These are phyloP conservation scores for Anastatus disparis DNA, from an alignment of 1,140 invertebrate genomes.

Conservation along the genomic window DNA sequence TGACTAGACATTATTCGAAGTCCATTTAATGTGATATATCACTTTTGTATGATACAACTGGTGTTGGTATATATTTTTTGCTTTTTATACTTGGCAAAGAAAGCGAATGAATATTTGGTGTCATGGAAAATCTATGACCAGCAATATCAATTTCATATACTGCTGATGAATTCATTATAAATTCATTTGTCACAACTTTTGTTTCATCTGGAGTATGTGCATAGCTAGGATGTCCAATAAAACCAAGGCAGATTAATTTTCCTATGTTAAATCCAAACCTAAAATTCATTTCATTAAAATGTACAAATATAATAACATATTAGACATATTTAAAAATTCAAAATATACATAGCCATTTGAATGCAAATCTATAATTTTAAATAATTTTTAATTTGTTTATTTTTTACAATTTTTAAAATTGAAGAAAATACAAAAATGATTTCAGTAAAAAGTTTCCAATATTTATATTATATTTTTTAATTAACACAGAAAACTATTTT, in stretches of 20 bases:
- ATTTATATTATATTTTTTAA: no score
- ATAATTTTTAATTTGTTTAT: not conserved
- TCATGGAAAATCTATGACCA: slow-evolving; percentile 71
- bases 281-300: slow-evolving; percentile 43
- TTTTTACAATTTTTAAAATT: not conserved
- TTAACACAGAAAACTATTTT: no score
- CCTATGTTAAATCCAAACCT: slow-evolving; percentile 75
- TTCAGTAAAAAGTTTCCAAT: no score
- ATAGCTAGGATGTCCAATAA: slow-evolving; percentile 66
- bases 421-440: slow-evolving; percentile 3
- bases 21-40: slow-evolving; percentile 46
- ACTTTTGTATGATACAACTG: slow-evolving; percentile 50
- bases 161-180: slow-evolving; percentile 71
- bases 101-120: slow-evolving; percentile 72
- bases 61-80: slow-evolving; percentile 57
- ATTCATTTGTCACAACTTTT: slow-evolving; percentile 70
- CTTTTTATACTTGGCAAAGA: slow-evolving; percentile 47
- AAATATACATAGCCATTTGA: no score
- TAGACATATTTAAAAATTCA: no score
- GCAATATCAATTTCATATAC: slow-evolving; percentile 77
- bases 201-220: slow-evolving; percentile 2
- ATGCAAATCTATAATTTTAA: not conserved
- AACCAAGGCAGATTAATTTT: slow-evolving; percentile 75
- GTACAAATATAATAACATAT: not conserved
- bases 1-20: not conserved